phyloP scores from a whole-genome alignment of 2,113 vertebrate genomes.

The Gavialis gangeticus region DNA sequence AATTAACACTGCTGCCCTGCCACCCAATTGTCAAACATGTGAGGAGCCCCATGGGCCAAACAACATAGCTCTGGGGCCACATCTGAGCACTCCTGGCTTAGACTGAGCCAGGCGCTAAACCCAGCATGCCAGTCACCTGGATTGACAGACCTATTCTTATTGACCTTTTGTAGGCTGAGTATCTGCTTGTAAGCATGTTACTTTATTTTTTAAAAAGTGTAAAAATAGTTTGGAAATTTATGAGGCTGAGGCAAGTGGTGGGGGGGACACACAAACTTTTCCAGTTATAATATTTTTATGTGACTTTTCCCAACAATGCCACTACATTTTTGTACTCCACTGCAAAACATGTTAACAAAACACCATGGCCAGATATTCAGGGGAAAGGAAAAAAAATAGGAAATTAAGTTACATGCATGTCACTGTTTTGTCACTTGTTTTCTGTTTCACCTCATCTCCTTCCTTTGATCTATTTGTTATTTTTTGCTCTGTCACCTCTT shows the following conservation, averaged over 20 bases:
- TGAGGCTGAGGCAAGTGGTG: background rate
- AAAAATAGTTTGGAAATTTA: background rate
- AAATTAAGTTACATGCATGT: background rate
- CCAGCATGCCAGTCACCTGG: background rate
- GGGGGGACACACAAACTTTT: background rate
- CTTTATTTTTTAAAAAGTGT: background rate
- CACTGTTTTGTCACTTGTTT: background rate
- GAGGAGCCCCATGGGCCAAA: too few species aligned
- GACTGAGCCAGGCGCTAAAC: background rate
- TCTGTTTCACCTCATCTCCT: background rate
- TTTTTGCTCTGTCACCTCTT: background rate
- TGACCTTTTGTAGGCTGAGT: background rate
- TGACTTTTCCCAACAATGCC: background rate
- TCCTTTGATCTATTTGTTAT: background rate
- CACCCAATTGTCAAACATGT: too few species aligned
- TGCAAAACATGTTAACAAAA: background rate
- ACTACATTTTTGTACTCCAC: background rate
- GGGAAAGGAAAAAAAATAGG: background rate
- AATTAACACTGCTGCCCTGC: too few species aligned
- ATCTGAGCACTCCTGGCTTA: background rate
- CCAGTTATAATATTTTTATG: background rate
- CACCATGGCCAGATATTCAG: background rate
- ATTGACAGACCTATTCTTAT: background rate
- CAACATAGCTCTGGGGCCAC: too few species aligned
- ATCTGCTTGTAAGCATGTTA: too few species aligned